Conservation (phyloP, 2,797 vertebrate genomes). For the Chloroceryle inda region DNA sequence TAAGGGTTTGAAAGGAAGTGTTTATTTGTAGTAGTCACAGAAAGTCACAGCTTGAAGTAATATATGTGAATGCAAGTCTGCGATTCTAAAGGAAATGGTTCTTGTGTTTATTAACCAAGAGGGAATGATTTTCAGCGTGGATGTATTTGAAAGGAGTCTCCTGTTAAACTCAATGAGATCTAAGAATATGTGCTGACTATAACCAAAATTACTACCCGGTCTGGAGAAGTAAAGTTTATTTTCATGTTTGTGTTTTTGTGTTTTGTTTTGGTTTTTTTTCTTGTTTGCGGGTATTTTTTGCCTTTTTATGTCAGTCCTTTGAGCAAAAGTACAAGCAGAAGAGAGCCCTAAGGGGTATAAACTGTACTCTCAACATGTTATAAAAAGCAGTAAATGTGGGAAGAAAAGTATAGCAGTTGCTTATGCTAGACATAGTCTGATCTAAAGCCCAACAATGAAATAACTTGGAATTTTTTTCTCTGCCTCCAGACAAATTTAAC, state of each 20-base stretch:
- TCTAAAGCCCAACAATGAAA: neutral
- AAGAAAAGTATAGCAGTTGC: neutral
- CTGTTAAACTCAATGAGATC: neutral
- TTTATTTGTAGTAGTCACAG: neutral
- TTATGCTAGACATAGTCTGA: neutral
- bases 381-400: neutral
- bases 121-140: neutral
- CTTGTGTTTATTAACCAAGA: conserved; percentile 14
- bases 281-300: neutral
- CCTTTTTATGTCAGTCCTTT: neutral
- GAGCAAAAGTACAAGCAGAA: neutral
- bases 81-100: neutral
- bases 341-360: neutral
- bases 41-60: neutral
- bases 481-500: neutral
- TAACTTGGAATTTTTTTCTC: neutral
- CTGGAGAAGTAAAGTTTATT: neutral
- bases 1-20: neutral
- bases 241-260: neutral
- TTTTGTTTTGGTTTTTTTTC: too few species aligned
- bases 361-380: neutral
- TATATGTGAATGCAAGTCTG: neutral
- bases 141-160: neutral
- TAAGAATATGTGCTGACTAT: neutral
- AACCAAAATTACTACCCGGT: neutral